Evolutionary conservation across 2,888 invertebrate genomes (phyloP).

Genomic region (Synergus umbraculus): DNA sequence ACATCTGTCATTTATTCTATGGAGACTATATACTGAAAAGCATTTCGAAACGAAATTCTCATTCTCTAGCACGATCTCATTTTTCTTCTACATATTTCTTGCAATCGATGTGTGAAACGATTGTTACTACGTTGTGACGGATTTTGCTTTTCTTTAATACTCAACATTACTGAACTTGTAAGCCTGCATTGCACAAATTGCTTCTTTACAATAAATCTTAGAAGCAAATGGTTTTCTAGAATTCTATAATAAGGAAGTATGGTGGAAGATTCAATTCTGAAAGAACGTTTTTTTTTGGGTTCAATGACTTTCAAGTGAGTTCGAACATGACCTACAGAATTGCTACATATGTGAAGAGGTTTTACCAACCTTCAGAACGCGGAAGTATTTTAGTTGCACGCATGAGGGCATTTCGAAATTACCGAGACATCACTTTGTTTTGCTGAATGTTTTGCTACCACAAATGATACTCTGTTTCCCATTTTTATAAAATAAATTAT

Average conservation of each 20-base stretch:
- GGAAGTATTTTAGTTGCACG: slow-evolving; percentile 58
- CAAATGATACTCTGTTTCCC: not conserved
- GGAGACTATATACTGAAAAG: not conserved
- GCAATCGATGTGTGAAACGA: not conserved
- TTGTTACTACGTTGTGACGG: not conserved
- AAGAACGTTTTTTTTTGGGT: not conserved
- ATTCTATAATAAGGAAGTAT: too few relatives aligned
- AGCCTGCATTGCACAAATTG: too few relatives aligned
- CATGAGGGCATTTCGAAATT: slow-evolving; percentile 60
- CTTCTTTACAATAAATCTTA: too few relatives aligned
- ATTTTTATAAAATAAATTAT: not conserved
- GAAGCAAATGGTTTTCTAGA: too few relatives aligned
- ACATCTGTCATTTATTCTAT: not conserved
- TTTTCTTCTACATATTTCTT: not conserved
- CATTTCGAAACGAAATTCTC: not conserved
- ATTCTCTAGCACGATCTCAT: not conserved
- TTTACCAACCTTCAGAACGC: slow-evolving; percentile 53
- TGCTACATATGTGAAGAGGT: slow-evolving; percentile 33
- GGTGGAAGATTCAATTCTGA: not conserved
- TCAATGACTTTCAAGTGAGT: not conserved
- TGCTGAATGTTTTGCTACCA: not conserved
- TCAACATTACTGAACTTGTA: too few relatives aligned
- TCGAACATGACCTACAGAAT: slow-evolving; percentile 1
- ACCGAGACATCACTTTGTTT: slow-evolving; percentile 49
- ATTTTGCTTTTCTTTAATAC: too few relatives aligned